These are phyloP conservation scores for Pipra filicauda DNA, from an alignment of 2,113 vertebrate genomes.

Conservation along the genomic window DNA sequence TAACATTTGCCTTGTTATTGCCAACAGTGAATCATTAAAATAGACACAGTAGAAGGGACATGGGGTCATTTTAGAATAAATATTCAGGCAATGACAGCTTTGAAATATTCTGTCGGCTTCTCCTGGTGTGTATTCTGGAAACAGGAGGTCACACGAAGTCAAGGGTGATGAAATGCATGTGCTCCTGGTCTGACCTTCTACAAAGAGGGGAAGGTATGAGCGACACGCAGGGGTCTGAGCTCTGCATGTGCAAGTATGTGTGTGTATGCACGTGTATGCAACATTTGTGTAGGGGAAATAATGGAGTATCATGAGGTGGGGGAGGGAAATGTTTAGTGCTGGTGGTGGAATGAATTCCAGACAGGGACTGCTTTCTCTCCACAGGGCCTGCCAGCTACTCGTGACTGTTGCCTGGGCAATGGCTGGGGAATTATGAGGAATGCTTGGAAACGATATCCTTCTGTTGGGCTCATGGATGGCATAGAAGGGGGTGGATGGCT, in stretches of 20 bases:
- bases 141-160: background rate
- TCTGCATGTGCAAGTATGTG: background rate
- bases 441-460: slow-evolving; percentile 73
- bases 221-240: background rate
- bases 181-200: background rate
- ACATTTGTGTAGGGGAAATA: background rate
- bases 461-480: slow-evolving; percentile 75
- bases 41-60: background rate
- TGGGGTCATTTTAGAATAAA: background rate
- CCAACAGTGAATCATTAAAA: background rate
- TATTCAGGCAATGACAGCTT: background rate
- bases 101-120: background rate
- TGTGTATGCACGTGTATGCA: background rate
- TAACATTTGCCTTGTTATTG: slow-evolving; percentile 12
- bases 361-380: slow-evolving; percentile 64
- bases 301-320: background rate
- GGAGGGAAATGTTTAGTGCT: background rate
- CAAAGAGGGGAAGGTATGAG: background rate
- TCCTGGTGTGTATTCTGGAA: background rate
- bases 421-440: slow-evolving; percentile 78
- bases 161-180: background rate
- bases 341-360: slow-evolving; percentile 52
- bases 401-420: slow-evolving; percentile 81
- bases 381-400: slow-evolving; percentile 58
- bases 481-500: slow-evolving; percentile 77